Percentiles rank a stretch among this genome's conserved stretches.
These are phyloP conservation scores for Eremobia ochroleuca DNA, from an alignment of 2,888 invertebrate genomes.

Conservation along the genomic window DNA sequence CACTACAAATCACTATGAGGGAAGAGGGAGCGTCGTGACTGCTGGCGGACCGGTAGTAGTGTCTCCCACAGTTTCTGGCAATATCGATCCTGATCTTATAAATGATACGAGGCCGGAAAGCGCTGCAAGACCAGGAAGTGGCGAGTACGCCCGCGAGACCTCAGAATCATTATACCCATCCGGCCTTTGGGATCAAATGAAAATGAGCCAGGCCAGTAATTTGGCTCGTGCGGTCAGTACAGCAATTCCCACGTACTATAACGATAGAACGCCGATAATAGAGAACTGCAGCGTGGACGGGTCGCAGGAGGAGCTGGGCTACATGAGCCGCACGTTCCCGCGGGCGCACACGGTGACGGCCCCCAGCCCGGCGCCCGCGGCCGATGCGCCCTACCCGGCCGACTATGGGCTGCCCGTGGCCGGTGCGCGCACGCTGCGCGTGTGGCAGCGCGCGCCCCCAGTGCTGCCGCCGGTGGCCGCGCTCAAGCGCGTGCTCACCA, in stretches of 20 bases:
- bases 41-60: constrained; percentile 93
- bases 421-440: constrained; percentile 94
- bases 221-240: constrained; percentile 91
- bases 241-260: constrained; percentile 92
- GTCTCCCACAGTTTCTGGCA: constrained; percentile 94
- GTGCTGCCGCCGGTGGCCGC: constrained; percentile 96
- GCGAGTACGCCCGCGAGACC: constrained; percentile 94
- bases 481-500: constrained; percentile 95
- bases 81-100: constrained; percentile 96
- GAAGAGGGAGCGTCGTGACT: constrained; percentile 92
- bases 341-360: constrained; percentile 85
- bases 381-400: constrained; percentile 92
- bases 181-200: constrained; percentile 94
- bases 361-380: constrained; percentile 84
- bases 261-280: constrained; percentile 95
- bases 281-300: constrained; percentile 91
- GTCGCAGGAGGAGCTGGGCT: constrained; percentile 92
- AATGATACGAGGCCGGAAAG: constrained; percentile 94
- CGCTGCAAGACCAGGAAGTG: constrained; percentile 92
- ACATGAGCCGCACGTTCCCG: constrained; percentile 92
- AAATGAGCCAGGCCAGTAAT: constrained; percentile 88
- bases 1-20: constrained; percentile 93
- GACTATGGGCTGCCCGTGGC: constrained; percentile 95
- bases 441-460: constrained; percentile 97
- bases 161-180: constrained; percentile 95